Percentiles rank a stretch among this genome's conserved stretches.
Evolutionary conservation across 2,888 invertebrate species (phyloP).

Genomic region (Microplitis manilae): DNA sequence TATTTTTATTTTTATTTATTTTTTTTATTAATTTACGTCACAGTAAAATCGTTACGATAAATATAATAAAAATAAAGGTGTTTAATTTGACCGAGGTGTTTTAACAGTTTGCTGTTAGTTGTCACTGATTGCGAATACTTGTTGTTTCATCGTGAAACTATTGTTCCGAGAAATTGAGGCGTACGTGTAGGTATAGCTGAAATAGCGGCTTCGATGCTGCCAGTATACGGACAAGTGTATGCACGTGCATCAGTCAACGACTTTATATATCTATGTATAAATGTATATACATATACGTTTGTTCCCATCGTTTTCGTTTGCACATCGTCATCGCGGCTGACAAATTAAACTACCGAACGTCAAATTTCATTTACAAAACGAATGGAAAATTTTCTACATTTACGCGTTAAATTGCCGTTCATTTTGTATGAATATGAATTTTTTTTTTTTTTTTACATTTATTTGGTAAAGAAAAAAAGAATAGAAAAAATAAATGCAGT

Average conservation of each 20-base stretch:
- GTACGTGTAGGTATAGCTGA: constrained; percentile 6
- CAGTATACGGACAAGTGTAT: constrained; percentile 4
- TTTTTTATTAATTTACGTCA: not conserved
- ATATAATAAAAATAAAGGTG: constrained; percentile 30
- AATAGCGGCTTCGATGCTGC: not conserved
- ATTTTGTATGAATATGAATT: not conserved
- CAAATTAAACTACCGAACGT: constrained; percentile 27
- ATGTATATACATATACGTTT: not conserved
- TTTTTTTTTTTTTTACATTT: not conserved
- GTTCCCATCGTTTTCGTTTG: constrained; percentile 20
- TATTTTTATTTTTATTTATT: not conserved
- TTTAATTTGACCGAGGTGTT: constrained; percentile 32
- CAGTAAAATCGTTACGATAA: constrained; percentile 1
- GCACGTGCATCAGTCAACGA: not conserved
- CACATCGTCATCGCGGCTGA: constrained; percentile 30
- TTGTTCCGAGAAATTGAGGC: constrained; percentile 41
- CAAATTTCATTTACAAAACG: constrained; percentile 30
- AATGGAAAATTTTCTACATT: constrained; percentile 17
- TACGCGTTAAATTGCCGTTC: constrained; percentile 19
- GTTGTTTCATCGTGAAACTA: constrained; percentile 52
- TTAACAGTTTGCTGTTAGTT: constrained; percentile 20
- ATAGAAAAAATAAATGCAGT: constrained; percentile 10
- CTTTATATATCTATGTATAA: not conserved
- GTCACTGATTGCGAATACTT: constrained; percentile 56
- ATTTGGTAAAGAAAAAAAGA: not conserved